A percentile compares a stretch with the other conserved stretches of the same genome.
phyloP scores from a whole-genome alignment of 2,888 invertebrate genomes.

The Acleris literana region DNA sequence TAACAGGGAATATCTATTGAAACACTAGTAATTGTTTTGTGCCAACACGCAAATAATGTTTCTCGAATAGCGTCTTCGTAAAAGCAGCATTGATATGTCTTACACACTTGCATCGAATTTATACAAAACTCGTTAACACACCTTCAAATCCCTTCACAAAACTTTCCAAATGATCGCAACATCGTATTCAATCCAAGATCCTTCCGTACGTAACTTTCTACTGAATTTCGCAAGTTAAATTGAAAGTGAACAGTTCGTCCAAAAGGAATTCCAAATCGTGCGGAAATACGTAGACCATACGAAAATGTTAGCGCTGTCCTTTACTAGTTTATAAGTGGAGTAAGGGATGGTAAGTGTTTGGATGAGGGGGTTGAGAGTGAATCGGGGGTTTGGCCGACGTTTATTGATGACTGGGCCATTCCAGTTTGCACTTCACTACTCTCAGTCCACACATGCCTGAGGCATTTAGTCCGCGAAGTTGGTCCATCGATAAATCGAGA shows the following conservation, averaged over 20 bases:
- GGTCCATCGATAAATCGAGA: conserved; percentile 28
- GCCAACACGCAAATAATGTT: too few species aligned
- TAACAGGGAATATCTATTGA: too few species aligned
- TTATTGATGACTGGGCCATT: conserved; percentile 57
- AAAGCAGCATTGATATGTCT: background rate
- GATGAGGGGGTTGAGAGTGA: conserved; percentile 9
- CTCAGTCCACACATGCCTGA: conserved; percentile 28
- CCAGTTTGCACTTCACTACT: conserved; percentile 41
- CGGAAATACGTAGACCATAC: conserved; percentile 7
- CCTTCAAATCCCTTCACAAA: background rate
- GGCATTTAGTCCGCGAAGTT: conserved; percentile 26
- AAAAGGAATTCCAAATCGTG: background rate
- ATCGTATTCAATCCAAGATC: conserved; percentile 14
- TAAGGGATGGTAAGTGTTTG: conserved; percentile 19
- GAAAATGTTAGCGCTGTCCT: conserved; percentile 16
- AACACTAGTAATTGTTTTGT: too few species aligned
- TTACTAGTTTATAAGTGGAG: background rate
- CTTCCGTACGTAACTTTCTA: conserved; percentile 23
- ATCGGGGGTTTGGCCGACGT: conserved; percentile 31
- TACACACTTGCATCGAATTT: background rate
- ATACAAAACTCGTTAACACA: background rate
- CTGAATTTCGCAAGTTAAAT: conserved; percentile 59
- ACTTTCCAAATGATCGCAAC: conserved; percentile 13
- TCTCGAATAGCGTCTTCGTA: too few species aligned
- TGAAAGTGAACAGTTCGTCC: conserved; percentile 49